Evolutionary conservation across 2,113 vertebrate species (phyloP).

Genomic region (Acinonyx jubatus): DNA sequence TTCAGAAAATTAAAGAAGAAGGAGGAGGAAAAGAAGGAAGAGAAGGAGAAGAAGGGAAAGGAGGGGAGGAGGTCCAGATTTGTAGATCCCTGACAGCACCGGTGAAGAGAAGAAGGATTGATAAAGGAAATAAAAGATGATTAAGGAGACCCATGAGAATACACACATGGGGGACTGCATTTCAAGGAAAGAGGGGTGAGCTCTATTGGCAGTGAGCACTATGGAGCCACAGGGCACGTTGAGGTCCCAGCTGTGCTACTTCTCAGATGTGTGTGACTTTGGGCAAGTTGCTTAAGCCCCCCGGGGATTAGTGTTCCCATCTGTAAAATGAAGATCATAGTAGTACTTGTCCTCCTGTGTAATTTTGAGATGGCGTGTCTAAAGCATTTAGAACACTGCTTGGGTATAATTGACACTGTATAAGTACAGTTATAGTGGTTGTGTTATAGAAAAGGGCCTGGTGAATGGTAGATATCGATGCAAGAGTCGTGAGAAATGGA

Average conservation of each 20-base stretch:
- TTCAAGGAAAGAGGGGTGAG: not conserved
- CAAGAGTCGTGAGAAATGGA: not conserved
- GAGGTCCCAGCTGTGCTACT: not conserved
- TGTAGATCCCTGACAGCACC: rapidly evolving
- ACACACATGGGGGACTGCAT: rapidly evolving
- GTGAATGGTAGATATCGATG: not conserved
- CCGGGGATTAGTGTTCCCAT: not conserved
- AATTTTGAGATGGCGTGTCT: not conserved
- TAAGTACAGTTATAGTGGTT: rapidly evolving
- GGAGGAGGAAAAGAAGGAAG: not conserved
- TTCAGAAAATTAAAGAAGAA: not conserved
- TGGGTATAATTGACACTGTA: rapidly evolving
- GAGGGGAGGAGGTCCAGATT: not conserved
- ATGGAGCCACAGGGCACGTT: not conserved
- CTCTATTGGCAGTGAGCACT: rapidly evolving
- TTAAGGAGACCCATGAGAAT: not conserved
- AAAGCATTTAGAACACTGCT: not conserved
- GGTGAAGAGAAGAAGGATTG: not conserved
- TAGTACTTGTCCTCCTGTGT: not conserved
- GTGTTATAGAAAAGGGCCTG: not conserved
- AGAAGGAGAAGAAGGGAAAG: too few relatives aligned
- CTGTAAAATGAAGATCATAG: not conserved
- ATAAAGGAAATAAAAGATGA: not conserved
- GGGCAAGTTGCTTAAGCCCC: not conserved
- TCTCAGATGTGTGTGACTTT: not conserved